Evolutionary conservation across 2,113 vertebrate genomes (phyloP), one percentile per base, ranked within the genome.

Genomic region (Pedionomus torquatus): DNA sequence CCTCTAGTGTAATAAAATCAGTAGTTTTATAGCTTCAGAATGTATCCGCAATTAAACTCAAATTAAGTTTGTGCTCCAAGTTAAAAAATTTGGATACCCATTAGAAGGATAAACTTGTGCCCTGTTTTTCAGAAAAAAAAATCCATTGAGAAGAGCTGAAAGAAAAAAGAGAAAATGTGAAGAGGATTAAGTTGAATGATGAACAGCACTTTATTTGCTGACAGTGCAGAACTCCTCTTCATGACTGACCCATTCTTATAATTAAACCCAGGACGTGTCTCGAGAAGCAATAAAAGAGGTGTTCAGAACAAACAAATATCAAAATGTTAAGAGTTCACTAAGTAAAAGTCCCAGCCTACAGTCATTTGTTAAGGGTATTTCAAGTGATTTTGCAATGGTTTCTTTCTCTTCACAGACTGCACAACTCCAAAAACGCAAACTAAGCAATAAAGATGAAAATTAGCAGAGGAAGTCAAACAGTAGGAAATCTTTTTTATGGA

Each of bases 401-500:
- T 94, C 85, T 96, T 97, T 95, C 95, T 95, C 82, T 80, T 91
- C 79, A 37, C 57, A 93, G 82, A 83, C 51, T 33, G 72, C 75
- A 41, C 68, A 77, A 81, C 41, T 88, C 52, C 33, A 96, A 71
- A 96, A 95, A 89, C 68, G 93, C 94, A 89, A 95, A 78, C 89
- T 96, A 94, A 96, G 95, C 35, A 1, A 89, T 95, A 94, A 91
- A 94, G 89, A 93, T n/a, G 87, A 96, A 96, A 93, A 96, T 87
- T 69, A 93, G 74, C 70, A 70, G 74, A 82, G 91, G 93, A 95
- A 96, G 91, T 93, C 69, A 82, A 87, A 82, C 77, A 84, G 81
- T 66, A 95, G 92, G 84, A 87, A 85, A 82, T 68, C 12, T 87
- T 52, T 89, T 71, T 80, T 84, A 85, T 72, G 93, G 84, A 83